These are phyloP conservation scores for Drosophila siamana DNA, from an alignment of 2,888 invertebrate genomes.

Conservation along the genomic window DNA sequence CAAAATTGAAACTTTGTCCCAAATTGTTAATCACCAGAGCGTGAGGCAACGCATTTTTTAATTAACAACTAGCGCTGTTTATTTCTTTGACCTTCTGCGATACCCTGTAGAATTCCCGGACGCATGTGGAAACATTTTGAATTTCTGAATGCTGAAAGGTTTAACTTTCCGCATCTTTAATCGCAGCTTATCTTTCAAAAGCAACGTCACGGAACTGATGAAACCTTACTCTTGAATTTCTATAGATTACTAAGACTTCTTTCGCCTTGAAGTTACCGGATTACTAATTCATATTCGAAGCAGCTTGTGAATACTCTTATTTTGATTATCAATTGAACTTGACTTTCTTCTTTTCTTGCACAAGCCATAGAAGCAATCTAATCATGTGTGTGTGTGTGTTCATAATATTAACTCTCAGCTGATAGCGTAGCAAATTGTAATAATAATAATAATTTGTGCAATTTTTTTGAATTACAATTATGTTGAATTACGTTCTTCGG, in stretches of 20 bases:
- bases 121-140: background rate
- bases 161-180: background rate
- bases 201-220: background rate
- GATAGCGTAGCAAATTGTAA: background rate
- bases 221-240: slow-evolving; percentile 12
- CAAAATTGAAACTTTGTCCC: background rate
- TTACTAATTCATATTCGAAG: background rate
- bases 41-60: slow-evolving; percentile 1
- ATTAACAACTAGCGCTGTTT: background rate
- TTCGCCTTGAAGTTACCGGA: background rate
- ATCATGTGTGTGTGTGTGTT: background rate
- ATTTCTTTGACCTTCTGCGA: background rate
- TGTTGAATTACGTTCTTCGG: slow-evolving; percentile 1
- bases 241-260: background rate
- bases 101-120: background rate
- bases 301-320: background rate
- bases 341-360: background rate
- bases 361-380: background rate
- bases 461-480: background rate
- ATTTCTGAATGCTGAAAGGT: background rate
- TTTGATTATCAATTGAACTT: background rate
- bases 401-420: background rate
- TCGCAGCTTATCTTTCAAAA: background rate
- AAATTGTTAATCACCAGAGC: background rate
- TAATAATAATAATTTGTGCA: background rate